Percentiles rank a stretch among this genome's conserved stretches.
Evolutionary conservation across 2,888 invertebrate species (phyloP).

Genomic region (Dascillus cervinus): DNA sequence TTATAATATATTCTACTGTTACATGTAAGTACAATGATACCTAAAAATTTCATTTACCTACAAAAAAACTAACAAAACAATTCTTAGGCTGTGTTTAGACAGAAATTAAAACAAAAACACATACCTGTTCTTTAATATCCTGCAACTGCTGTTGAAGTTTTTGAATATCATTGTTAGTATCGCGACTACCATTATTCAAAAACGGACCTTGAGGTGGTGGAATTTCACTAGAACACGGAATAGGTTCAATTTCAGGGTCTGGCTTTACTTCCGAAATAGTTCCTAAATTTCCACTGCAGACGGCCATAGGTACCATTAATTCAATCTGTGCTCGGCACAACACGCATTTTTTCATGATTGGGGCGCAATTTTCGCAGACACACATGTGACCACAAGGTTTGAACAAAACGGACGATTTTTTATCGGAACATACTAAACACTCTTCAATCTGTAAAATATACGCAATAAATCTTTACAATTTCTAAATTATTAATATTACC

Average conservation of each 20-base stretch:
- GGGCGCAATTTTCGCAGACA: constrained; percentile 84
- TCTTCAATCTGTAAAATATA: constrained; percentile 69
- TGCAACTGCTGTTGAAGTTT: constrained; percentile 90
- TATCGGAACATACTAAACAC: constrained; percentile 93
- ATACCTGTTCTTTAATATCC: constrained; percentile 94
- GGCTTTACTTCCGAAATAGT: constrained; percentile 46
- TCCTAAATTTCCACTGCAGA: constrained; percentile 39
- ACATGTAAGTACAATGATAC: constrained; percentile 3
- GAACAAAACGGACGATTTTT: constrained; percentile 85
- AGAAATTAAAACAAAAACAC: constrained; percentile 6
- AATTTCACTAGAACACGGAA: constrained; percentile 40
- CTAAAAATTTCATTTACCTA: not conserved
- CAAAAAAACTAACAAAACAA: not conserved
- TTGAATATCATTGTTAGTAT: constrained; percentile 73
- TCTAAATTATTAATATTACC: constrained; percentile 42
- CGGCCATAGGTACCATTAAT: constrained; percentile 50
- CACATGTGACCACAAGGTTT: constrained; percentile 94
- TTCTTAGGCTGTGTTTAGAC: no score
- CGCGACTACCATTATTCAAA: constrained; percentile 62
- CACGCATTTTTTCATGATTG: constrained; percentile 96
- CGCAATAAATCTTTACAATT: not conserved
- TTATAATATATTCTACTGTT: no score
- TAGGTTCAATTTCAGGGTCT: constrained; percentile 43
- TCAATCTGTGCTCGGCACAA: constrained; percentile 86
- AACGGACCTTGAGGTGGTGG: constrained; percentile 39